These are phyloP conservation scores for Lysiphlebus fabarum DNA, from an alignment of 1,140 invertebrate species.

Conservation along the genomic window DNA sequence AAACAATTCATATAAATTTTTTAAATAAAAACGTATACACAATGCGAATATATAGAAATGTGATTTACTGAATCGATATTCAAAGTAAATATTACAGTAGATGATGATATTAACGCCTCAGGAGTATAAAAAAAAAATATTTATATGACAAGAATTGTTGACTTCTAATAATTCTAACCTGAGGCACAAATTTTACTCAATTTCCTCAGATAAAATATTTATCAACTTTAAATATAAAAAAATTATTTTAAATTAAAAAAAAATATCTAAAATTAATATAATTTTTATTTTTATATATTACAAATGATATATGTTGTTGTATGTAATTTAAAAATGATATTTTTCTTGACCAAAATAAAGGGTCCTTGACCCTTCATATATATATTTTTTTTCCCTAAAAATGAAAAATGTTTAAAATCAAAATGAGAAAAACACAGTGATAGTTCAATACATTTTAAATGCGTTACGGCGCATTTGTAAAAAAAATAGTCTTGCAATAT, in stretches of 20 bases:
- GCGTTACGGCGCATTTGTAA: slow-evolving; percentile 53
- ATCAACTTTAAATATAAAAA: not conserved
- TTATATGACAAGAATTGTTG: no score
- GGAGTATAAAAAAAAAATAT: slow-evolving; percentile 15
- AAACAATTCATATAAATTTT: no score
- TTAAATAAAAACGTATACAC: no score
- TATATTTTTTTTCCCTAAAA: slow-evolving; percentile 25
- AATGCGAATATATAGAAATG: no score
- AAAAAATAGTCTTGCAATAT: slow-evolving; percentile 4
- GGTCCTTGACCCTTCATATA: slow-evolving; percentile 9
- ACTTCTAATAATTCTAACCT: slow-evolving; percentile 20
- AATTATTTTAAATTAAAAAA: not conserved
- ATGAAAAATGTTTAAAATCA: slow-evolving; percentile 30
- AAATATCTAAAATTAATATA: not conserved
- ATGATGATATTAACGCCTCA: slow-evolving; percentile 15
- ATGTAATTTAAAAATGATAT: no score
- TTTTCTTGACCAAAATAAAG: slow-evolving; percentile 11
- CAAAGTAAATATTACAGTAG: slow-evolving; percentile 10
- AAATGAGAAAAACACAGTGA: slow-evolving; percentile 39
- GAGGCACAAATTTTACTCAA: slow-evolving; percentile 19
- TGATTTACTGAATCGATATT: not conserved
- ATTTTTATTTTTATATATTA: no score
- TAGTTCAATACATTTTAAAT: slow-evolving; percentile 59
- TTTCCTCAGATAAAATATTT: slow-evolving; percentile 18
- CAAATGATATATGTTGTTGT: no score